phyloP scores from a whole-genome alignment of 2,797 vertebrate species.

The Chelon labrosus region DNA sequence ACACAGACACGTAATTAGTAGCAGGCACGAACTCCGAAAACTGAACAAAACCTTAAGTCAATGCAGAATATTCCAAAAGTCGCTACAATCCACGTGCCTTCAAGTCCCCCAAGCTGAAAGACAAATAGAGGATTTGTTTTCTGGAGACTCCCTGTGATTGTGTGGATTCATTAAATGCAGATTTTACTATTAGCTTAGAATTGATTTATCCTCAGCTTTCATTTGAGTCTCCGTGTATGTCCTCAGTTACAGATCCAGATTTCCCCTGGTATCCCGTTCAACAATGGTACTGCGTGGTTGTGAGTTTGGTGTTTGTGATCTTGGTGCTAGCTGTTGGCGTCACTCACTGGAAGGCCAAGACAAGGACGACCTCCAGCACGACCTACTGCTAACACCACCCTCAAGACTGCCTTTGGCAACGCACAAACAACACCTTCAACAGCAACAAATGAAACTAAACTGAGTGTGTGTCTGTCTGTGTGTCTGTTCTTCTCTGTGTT shows the following conservation, averaged over 20 bases:
- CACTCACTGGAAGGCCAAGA: constrained; percentile 14
- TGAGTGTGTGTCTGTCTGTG: too few species aligned
- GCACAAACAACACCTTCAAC: background rate
- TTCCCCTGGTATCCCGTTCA: background rate
- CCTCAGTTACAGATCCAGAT: background rate
- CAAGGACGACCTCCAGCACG: background rate
- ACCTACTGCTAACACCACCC: background rate
- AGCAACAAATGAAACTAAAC: too few species aligned
- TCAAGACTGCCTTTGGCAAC: too few species aligned
- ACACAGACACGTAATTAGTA: background rate
- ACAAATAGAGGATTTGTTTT: background rate
- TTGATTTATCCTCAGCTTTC: background rate
- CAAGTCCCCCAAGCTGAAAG: background rate
- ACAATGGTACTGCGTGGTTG: constrained; percentile 1
- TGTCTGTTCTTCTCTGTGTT: too few species aligned
- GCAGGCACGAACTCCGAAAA: background rate
- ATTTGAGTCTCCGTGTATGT: background rate
- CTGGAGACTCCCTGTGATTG: background rate
- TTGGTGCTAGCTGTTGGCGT: constrained; percentile 37
- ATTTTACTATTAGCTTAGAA: background rate
- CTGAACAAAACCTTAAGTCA: background rate
- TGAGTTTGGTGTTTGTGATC: constrained; percentile 9
- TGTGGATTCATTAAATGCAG: background rate
- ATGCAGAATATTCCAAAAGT: background rate
- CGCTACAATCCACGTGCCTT: background rate